Base-by-base conservation (phyloP, 2,888 invertebrate species). In the Rhamphomyia laevipes region DNA sequence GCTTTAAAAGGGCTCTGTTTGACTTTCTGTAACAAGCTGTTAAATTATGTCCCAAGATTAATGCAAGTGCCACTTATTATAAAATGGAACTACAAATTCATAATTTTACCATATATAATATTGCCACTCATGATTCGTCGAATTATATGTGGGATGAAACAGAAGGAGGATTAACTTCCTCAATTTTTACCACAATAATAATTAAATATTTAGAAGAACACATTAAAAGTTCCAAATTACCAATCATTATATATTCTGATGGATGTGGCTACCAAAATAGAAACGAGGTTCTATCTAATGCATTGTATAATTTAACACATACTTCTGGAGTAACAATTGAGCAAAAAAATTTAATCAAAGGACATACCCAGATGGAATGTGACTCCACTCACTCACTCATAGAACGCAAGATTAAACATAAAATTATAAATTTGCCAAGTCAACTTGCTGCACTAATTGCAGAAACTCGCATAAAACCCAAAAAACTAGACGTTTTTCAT, bases 81-180 rank as follows among this genome's bases (percentile, higher is more conserved):
- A 48, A 48, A 48, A 43, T 48, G 48, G 43, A 48, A 35, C 11
- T 48, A 43, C 48, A 43, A 17, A 21, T 48, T 2, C 49, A 50
- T 21, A 47, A 50, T 23, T 47, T 42, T 21, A 50, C 44, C 12
- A 41, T 50, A 23, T 48, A 51, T 18, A 48, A 48, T 42, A 30
- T 48, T 12, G 23, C 16, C 12, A 47, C 41, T 17, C 47, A 47
- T 41, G 47, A 47, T 3, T 47, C 47, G 5, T 2, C 18, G 3
- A 47, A 47, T 31, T 47, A 43, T 37, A 51, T 45, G 17, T 48
- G 51, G 45, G 45, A 45, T 45, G 50, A 50, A 46, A 46, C 46
- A 12, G 50, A 43, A 43, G 43, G 47, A 6, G 47, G 37, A 30
- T 15, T 50, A n/a, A 40, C 47, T 30, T 23, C 50, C 4, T 50